Evolutionary conservation across 1,140 invertebrate species (phyloP).

Genomic region (Bombus balteatus): DNA sequence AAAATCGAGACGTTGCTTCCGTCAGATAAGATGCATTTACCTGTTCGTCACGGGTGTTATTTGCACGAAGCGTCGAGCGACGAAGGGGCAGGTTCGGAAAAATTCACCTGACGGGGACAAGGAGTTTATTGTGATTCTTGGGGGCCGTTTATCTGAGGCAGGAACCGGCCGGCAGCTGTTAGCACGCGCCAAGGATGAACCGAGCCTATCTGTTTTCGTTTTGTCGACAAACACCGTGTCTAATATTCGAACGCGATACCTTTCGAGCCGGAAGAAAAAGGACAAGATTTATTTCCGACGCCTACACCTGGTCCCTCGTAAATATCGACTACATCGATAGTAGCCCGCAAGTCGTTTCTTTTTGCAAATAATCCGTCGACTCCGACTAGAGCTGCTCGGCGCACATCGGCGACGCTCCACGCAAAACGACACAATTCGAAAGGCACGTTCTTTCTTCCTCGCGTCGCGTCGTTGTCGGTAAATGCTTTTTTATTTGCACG

Average conservation of each 20-base stretch:
- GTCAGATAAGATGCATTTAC: conserved; percentile 66
- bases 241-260: conserved; percentile 67
- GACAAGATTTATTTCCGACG: conserved; percentile 55
- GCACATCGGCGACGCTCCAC: too few species aligned
- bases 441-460: too few species aligned
- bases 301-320: conserved; percentile 56
- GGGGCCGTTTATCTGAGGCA: conserved; percentile 67
- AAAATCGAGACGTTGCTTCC: conserved; percentile 54
- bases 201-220: conserved; percentile 70
- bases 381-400: too few species aligned
- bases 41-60: conserved; percentile 66
- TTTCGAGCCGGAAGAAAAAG: conserved; percentile 53
- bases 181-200: conserved; percentile 76
- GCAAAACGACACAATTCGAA: too few species aligned
- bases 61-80: conserved; percentile 36
- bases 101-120: conserved; percentile 78
- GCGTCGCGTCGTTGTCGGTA: too few species aligned
- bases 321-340: not conserved
- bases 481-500: too few species aligned
- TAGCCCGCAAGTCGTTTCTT: not conserved
- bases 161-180: conserved; percentile 73
- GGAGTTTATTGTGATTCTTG: conserved; percentile 71
- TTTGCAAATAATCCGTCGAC: conserved; percentile 15
- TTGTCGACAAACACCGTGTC: conserved; percentile 67
- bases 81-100: conserved; percentile 67